Evolutionary conservation across 2,797 vertebrate species (phyloP).

Genomic region (Oreochromis mossambicus): DNA sequence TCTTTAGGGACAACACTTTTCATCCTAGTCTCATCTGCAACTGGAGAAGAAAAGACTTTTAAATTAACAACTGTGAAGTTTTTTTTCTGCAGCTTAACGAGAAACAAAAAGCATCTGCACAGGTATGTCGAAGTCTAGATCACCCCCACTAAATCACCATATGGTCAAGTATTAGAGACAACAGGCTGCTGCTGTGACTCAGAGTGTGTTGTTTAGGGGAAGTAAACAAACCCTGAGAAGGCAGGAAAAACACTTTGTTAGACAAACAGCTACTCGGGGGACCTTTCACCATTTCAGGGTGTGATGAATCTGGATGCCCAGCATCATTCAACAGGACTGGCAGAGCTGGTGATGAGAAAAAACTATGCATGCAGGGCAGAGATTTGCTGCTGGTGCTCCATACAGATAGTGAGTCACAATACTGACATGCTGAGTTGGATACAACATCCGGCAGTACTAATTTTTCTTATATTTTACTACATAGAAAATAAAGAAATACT

Average conservation of each 20-base stretch:
- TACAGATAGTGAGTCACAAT: not conserved
- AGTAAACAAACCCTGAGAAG: slow-evolving; percentile 39
- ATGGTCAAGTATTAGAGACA: not conserved
- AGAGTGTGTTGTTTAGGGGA: not conserved
- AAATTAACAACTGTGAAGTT: not conserved
- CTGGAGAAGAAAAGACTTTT: not conserved
- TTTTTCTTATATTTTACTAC: not conserved
- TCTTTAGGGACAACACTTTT: not conserved
- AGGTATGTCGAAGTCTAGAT: not conserved
- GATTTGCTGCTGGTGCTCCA: not conserved
- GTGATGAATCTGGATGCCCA: slow-evolving; percentile 24
- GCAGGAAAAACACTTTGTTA: slow-evolving; percentile 55
- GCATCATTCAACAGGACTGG: slow-evolving; percentile 15
- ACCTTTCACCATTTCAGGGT: slow-evolving; percentile 13
- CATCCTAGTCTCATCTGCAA: not conserved
- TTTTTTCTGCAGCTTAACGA: not conserved
- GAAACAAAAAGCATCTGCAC: slow-evolving; percentile 10
- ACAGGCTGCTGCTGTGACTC: slow-evolving; percentile 11
- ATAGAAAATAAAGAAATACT: not conserved
- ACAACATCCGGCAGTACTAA: not conserved
- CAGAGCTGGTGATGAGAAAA: slow-evolving; percentile 6
- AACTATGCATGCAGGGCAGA: not conserved
- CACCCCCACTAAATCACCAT: not conserved
- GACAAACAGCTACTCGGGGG: slow-evolving; percentile 47
- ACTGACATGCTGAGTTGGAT: not conserved